Base-by-base conservation (phyloP, 2,888 invertebrate genomes). In the Mechanitis mazaeus region DNA sequence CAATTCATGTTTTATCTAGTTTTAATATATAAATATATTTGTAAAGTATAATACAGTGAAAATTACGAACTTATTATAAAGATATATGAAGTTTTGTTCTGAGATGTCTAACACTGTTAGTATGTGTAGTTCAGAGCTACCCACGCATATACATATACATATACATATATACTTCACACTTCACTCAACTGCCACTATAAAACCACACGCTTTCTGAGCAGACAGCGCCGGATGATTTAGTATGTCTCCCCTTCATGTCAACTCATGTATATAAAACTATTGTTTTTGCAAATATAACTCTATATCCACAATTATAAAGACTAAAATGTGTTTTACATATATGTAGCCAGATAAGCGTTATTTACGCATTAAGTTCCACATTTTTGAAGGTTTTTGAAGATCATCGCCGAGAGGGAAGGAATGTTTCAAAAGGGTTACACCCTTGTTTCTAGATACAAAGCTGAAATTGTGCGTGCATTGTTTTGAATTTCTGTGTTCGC, bases 261-360 rank as follows among this genome's bases (percentile, higher is more conserved):
- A 66, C 64, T 50, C 50, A 58, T 45, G 56, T n/a, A 46, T 33
- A 57, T 45, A n/a, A 28, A 58, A 20, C 33, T 35, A 20, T 53
- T 33, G 4, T 59, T 46, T 56, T 54, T 12, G 56, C 31, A 64
- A 58, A 56, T 60, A 60, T 55, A 50, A 31, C 60, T 55, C 55
- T 66, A 62, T 58, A 33, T 7, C 7, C 1, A 55, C 2, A 1
- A 3, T 0, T 1, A 33, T 63, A 59, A 57, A 38, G 42, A 12
- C 54, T 28, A 56, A 45, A 45, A 3, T 38, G 11, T 31, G 3
- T n/a, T 45, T 38, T 53, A 47, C 38, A 12, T 9, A 33, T 20
- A 53, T 53, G 60, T 20, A 53, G 62, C 65, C 66, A 67, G 68
- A 66, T 69, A 69, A 71, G 68, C 67, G 66, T 60, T 63, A 64